These are phyloP conservation scores for Tenthredo mesomela DNA, from an alignment of 2,888 invertebrate species.

Conservation along the genomic window DNA sequence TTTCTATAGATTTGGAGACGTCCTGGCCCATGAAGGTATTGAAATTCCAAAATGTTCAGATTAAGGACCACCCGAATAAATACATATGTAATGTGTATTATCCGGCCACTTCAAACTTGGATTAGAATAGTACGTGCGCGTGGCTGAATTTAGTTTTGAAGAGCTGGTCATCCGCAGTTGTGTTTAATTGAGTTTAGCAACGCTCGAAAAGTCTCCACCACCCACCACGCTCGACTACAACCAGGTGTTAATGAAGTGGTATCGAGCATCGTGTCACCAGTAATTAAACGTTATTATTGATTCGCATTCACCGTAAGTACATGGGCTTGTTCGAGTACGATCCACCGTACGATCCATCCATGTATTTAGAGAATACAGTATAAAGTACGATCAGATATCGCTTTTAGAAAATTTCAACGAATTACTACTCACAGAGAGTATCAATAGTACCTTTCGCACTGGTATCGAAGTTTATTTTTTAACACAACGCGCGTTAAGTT, in stretches of 20 bases:
- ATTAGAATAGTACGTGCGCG: conserved; percentile 25
- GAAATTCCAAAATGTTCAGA: too few relatives aligned
- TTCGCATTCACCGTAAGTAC: conserved; percentile 39
- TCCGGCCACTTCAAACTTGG: neutral
- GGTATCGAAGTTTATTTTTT: too few relatives aligned
- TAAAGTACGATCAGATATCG: neutral
- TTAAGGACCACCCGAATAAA: too few relatives aligned
- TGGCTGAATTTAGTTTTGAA: conserved; percentile 45
- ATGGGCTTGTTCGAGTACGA: neutral
- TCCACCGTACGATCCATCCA: neutral
- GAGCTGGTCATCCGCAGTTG: conserved; percentile 48
- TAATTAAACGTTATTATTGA: conserved; percentile 50
- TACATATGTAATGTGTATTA: neutral
- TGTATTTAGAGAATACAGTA: neutral
- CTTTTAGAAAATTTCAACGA: neutral
- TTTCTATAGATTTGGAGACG: too few relatives aligned
- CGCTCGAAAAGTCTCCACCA: conserved; percentile 38
- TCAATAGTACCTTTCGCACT: too few relatives aligned
- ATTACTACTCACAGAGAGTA: neutral
- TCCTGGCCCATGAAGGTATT: too few relatives aligned
- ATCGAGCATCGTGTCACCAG: conserved; percentile 48
- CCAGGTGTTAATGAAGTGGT: conserved; percentile 51
- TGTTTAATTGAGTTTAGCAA: conserved; percentile 49
- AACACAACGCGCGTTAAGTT: too few relatives aligned
- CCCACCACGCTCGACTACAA: conserved; percentile 30